Base-by-base conservation (phyloP, 2,888 invertebrate species). In the Microctonus brassicae region DNA sequence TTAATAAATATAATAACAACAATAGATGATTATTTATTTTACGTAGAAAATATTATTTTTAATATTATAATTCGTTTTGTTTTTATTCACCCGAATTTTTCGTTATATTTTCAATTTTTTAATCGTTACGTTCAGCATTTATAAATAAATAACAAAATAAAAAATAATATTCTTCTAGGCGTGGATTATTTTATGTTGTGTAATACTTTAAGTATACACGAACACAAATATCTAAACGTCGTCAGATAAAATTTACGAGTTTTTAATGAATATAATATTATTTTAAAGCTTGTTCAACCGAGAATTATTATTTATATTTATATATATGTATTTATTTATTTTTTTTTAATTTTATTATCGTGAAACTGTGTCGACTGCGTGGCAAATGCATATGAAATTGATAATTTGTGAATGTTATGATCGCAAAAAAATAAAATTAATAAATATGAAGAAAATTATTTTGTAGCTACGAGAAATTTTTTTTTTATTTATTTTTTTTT, bases 401-500 rank as follows among this genome's bases (percentile, higher is more conserved):
- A 17, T 17, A 47, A 47, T 47, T 17, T n/a, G 7, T n/a, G n/a
- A n/a, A n/a, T n/a, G n/a, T n/a, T n/a, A n/a, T n/a, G n/a, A n/a
- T n/a, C n/a, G n/a, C n/a, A 1, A 17, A 7, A 3, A 7, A 20
- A 17, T 5, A 47, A 9, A 0, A n/a, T 0, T 17, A 17, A 47
- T 1, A 20, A 17, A 17, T 7, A 17, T 1, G 5, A 7, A 5
- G 7, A 47, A 47, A 2, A 17, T n/a, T n/a, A n/a, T n/a, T n/a
- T n/a, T n/a, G n/a, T 13, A n/a, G 0, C 13, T 39, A 6, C n/a
- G 1, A n/a, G 33, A 33, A 33, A 33, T 39, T 42, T 34, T 13
- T n/a, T 11, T 68, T 33, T 63, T 17, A 47, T 33, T 13, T 22
- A 61, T 60, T 42, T 52, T 47, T 39, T 55, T 55, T 64, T 26